These are phyloP conservation scores for Mamestra configurata DNA, from an alignment of 1,140 invertebrate species.

Conservation along the genomic window DNA sequence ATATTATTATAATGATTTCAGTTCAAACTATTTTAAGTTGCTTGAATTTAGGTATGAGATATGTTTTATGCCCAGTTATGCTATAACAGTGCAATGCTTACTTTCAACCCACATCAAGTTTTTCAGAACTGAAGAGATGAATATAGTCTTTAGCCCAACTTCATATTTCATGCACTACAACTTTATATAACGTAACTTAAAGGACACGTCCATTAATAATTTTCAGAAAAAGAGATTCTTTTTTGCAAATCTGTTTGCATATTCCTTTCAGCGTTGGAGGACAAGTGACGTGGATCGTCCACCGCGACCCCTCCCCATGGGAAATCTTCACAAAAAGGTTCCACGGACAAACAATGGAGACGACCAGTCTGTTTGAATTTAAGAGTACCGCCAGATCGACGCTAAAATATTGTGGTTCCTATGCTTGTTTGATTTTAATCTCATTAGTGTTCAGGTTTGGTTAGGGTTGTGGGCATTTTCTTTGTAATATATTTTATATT, in stretches of 20 bases:
- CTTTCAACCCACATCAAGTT: not conserved
- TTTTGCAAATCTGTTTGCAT: slow-evolving; percentile 68
- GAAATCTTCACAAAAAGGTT: slow-evolving; percentile 84
- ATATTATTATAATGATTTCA: not conserved
- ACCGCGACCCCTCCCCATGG: slow-evolving; percentile 66
- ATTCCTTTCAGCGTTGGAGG: slow-evolving; percentile 61
- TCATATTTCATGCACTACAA: slow-evolving; percentile 25
- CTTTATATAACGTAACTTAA: slow-evolving; percentile 23
- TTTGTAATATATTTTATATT: too few species aligned
- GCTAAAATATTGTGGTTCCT: slow-evolving; percentile 29
- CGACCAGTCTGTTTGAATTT: slow-evolving; percentile 73
- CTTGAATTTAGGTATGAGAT: too few species aligned
- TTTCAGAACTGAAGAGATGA: not conserved
- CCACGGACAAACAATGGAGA: slow-evolving; percentile 73
- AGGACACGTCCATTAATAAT: slow-evolving; percentile 59
- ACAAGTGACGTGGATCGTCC: slow-evolving; percentile 68
- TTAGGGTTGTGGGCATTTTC: not conserved
- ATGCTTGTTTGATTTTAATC: slow-evolving; percentile 41
- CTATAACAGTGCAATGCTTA: not conserved
- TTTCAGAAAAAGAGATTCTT: slow-evolving; percentile 58
- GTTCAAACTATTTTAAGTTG: too few species aligned
- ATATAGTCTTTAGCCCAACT: not conserved
- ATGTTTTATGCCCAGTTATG: too few species aligned
- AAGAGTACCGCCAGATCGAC: slow-evolving; percentile 43
- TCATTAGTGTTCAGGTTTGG: slow-evolving; percentile 23